phyloP scores from a whole-genome alignment of 2,797 vertebrate genomes.

The Diplodus puntazzo region DNA sequence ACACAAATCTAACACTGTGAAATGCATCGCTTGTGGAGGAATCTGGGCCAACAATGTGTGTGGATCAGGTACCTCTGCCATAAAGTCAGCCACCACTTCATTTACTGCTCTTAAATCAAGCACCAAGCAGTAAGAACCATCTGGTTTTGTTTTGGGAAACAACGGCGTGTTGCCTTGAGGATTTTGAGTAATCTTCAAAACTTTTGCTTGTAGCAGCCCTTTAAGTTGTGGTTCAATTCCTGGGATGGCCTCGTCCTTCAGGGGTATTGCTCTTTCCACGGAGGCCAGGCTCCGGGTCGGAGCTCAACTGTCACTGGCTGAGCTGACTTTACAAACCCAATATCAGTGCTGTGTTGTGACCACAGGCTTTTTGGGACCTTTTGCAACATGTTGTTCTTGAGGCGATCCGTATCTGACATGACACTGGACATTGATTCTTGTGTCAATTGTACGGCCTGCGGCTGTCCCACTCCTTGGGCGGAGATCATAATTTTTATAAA shows the following conservation, averaged over 20 bases:
- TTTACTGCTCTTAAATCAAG: background rate
- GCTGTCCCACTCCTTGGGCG: too few relatives aligned
- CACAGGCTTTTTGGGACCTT: background rate
- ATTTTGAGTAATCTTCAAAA: constrained; percentile 4
- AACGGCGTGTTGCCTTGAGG: background rate
- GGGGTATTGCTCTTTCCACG: background rate
- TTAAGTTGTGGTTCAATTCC: constrained; percentile 1
- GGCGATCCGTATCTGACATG: too few relatives aligned
- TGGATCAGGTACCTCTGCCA: too few relatives aligned
- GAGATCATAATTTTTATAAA: too few relatives aligned
- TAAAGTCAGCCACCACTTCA: background rate
- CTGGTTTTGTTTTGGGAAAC: background rate
- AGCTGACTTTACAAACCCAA: constrained; percentile 3
- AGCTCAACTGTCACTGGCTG: background rate
- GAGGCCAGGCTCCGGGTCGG: background rate
- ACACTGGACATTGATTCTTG: too few relatives aligned
- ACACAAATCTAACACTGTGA: too few relatives aligned
- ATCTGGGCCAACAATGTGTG: too few relatives aligned
- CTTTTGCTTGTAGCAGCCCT: background rate
- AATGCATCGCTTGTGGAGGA: too few relatives aligned
- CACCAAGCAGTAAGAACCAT: background rate
- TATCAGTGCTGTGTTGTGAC: background rate
- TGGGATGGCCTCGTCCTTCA: background rate
- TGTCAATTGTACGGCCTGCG: too few relatives aligned
- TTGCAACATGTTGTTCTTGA: too few relatives aligned